A percentile compares a stretch with the other conserved stretches of the same genome.
Evolutionary conservation across 23 tunicate genomes (phyloP).

Genomic region (Oikopleura vanhoeffeni): DNA sequence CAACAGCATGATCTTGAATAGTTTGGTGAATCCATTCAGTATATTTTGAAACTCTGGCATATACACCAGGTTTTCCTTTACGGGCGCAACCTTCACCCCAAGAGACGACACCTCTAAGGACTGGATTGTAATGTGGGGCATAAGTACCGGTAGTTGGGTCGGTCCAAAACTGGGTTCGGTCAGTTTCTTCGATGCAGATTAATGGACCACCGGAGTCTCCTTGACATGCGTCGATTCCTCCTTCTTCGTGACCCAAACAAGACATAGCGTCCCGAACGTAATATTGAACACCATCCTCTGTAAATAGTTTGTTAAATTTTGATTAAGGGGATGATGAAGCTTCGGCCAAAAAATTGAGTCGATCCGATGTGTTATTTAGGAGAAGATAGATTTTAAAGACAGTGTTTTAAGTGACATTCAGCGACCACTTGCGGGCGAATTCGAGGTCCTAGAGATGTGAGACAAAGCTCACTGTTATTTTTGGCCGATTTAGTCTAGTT

Average conservation of each 20-base stretch:
- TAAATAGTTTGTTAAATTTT: not conserved
- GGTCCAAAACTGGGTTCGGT: not conserved
- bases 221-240: conserved; percentile 14
- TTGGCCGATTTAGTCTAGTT: too few relatives aligned
- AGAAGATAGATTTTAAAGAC: too few relatives aligned
- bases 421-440: too few relatives aligned
- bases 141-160: not conserved
- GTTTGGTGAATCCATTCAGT: conserved; percentile 7
- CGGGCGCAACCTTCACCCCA: conserved; percentile 13
- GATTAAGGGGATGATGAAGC: too few relatives aligned
- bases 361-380: too few relatives aligned
- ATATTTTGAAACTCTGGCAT: not conserved
- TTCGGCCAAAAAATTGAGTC: too few relatives aligned
- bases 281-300: not conserved
- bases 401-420: too few relatives aligned
- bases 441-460: too few relatives aligned
- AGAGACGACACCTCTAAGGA: conserved; percentile 6
- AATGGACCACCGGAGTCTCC: conserved; percentile 14
- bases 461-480: too few relatives aligned
- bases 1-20: not conserved
- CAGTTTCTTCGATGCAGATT: not conserved
- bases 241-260: conserved; percentile 12
- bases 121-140: not conserved
- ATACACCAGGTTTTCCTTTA: conserved; percentile 6
- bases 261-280: not conserved